Conservation (phyloP, 2,797 vertebrate genomes). For the Crypturellus tataupa region DNA sequence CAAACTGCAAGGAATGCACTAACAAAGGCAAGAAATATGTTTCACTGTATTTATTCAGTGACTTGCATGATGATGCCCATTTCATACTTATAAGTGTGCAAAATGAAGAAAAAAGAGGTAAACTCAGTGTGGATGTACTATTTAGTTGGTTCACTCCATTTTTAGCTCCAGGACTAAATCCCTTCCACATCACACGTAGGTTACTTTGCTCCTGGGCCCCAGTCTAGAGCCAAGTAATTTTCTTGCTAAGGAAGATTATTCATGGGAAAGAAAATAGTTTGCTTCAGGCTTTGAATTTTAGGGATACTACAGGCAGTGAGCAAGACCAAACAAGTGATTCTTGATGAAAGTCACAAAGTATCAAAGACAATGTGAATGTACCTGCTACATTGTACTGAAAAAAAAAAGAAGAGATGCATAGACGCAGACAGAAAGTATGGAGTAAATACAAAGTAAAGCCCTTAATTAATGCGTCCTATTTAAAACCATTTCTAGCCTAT, state of each 20-base stretch:
- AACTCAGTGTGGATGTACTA: accelerated
- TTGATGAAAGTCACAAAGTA: background rate
- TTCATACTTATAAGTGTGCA: background rate
- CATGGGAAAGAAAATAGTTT: background rate
- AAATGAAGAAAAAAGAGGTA: background rate
- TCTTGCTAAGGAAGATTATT: slow-evolving; percentile 2
- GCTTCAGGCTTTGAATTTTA: slow-evolving; percentile 21
- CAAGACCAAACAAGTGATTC: background rate
- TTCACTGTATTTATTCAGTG: background rate
- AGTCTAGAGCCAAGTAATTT: background rate
- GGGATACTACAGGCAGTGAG: background rate
- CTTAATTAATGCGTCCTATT: background rate
- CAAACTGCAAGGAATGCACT: accelerated
- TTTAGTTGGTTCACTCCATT: background rate
- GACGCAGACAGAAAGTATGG: background rate
- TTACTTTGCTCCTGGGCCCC: background rate
- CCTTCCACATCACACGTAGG: background rate
- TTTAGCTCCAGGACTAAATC: background rate
- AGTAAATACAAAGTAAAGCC: background rate
- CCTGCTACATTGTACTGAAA: background rate
- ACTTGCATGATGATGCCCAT: background rate
- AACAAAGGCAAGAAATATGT: background rate
- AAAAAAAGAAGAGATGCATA: background rate
- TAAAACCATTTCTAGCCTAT: background rate
- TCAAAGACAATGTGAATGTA: background rate